phyloP scores from a whole-genome alignment of 2,113 vertebrate species.

The Coryphaenoides rupestris region DNA sequence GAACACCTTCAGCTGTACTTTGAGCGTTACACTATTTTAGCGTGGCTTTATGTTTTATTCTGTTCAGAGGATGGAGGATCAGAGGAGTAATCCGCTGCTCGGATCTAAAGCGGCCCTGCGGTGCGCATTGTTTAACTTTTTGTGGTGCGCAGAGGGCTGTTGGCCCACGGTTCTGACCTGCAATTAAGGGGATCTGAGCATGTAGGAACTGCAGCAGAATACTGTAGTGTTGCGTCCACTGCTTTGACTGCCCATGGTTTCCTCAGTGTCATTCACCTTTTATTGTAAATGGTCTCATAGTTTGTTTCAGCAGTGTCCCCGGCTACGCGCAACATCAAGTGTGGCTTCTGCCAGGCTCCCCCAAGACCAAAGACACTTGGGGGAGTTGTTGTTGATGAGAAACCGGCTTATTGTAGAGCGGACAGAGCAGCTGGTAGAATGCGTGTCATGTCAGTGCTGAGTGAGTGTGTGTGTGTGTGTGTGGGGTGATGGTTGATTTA shows the following conservation, averaged over 20 bases:
- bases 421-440: no score
- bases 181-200: slow-evolving; percentile 53
- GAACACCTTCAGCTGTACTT: slow-evolving; percentile 1
- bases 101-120: slow-evolving; percentile 15
- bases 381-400: background rate
- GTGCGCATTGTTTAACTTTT: slow-evolving; percentile 32
- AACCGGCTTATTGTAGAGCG: no score
- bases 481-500: no score
- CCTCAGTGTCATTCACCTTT: slow-evolving; percentile 38
- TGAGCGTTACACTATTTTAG: background rate
- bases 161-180: slow-evolving; percentile 40
- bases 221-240: slow-evolving; percentile 40
- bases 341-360: no score
- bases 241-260: slow-evolving; percentile 44
- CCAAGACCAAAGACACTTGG: background rate
- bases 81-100: slow-evolving; percentile 28
- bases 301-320: no score
- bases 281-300: slow-evolving; percentile 31
- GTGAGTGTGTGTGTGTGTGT: background rate
- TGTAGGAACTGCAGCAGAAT: slow-evolving; percentile 58
- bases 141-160: no score
- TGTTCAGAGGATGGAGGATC: slow-evolving; percentile 37
- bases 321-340: background rate
- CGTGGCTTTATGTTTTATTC: slow-evolving; percentile 32
- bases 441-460: background rate